Evolutionary conservation across 2,888 invertebrate genomes (phyloP), one percentile per base, ranked within the genome.

Genomic region (Cosmia pyralina): DNA sequence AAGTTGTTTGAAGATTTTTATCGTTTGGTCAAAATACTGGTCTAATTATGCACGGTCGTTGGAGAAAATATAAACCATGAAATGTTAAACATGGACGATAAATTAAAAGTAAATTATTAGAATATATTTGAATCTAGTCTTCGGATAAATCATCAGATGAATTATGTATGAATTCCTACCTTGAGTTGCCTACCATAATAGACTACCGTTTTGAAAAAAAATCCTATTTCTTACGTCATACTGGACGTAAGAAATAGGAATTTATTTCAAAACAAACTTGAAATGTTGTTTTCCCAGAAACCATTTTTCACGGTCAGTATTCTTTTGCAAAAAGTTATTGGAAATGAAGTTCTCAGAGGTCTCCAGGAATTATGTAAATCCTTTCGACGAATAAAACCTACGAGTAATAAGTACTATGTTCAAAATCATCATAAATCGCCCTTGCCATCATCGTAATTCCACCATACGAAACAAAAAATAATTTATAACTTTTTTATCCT

Each of bases 1-100:
- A 78, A 83, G 81, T 79, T 81, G 82, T 83, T 77, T 84, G 82
- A 87, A 85, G 81, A 83, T 67, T 83, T 83, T 85, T 79, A 83
- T 78, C 72, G 69, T 63, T 74, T 62, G 68, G 67, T 82, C 76
- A 70, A 82, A 76, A 74, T 75, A 75, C 72, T 72, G 74, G 76
- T 74, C 68, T 79, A 84, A 83, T 85, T 79, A 79, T 68, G 67
- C 70, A 65, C 67, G 82, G 73, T 72, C 57, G 80, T 75, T 80
- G 71, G 70, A 81, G 80, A 81, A 83, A 75, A 75, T 66, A 81
- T 83, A 81, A 83, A 81, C 64, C 65, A 75, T 52, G 83, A 75
- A 83, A 83, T 71, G 75, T 68, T 68, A 62, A 79, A 81, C 79
- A 77, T 81, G 53, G 48, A 41, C 69, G 38, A 80, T 80, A 72